Evolutionary conservation across 2,113 vertebrate genomes (phyloP).

Genomic region (Heptranchias perlo): DNA sequence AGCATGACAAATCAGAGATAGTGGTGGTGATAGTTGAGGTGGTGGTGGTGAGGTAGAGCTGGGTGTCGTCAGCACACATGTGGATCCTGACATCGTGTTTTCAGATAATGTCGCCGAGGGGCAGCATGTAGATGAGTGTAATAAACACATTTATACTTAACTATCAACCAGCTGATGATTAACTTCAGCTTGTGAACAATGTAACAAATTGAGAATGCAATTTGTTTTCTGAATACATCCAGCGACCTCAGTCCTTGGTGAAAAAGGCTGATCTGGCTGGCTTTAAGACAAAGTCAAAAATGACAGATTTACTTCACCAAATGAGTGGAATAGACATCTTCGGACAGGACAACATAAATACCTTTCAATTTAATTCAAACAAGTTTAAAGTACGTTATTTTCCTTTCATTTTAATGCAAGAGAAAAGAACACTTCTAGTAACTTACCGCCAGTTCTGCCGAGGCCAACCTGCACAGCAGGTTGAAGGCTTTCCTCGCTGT

Average conservation of each 20-base stretch:
- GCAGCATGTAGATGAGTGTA: too few relatives aligned
- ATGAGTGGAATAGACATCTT: background rate
- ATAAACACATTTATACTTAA: background rate
- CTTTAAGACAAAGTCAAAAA: background rate
- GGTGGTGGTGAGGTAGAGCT: too few relatives aligned
- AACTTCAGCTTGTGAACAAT: background rate
- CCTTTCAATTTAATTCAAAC: background rate
- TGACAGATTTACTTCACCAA: background rate
- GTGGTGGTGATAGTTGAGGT: too few relatives aligned
- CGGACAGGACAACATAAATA: background rate
- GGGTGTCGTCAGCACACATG: too few relatives aligned
- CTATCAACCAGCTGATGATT: background rate
- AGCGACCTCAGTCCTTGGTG: background rate
- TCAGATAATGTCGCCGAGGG: too few relatives aligned
- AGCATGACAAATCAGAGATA: too few relatives aligned
- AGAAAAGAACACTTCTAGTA: background rate
- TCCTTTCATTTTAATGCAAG: background rate
- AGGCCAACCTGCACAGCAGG: constrained; percentile 87
- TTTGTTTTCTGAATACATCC: background rate
- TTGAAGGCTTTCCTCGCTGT: constrained; percentile 92
- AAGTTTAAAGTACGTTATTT: too few relatives aligned
- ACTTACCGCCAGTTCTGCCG: constrained; percentile 86
- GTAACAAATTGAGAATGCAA: background rate
- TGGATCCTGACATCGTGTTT: too few relatives aligned
- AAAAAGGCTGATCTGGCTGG: background rate